Evolutionary conservation across 1,140 invertebrate genomes (phyloP), one percentile per base, ranked within the genome.

Genomic region (Megathymus violae): DNA sequence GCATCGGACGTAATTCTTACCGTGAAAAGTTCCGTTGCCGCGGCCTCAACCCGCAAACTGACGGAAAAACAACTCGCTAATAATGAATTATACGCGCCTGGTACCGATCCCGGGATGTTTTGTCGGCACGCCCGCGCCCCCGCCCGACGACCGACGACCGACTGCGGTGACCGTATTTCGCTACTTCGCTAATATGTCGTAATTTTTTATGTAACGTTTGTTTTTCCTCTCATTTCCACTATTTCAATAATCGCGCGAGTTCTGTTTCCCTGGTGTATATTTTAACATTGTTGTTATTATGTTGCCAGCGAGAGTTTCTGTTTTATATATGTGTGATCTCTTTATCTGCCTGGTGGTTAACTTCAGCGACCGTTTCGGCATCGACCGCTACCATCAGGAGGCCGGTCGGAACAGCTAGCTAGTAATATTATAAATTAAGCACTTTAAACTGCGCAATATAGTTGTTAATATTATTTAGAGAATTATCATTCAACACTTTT

Each of bases 1-100:
- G 11, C 44, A 54, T 64, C 62, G 65, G 52, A 66, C 71, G 63
- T 69, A 62, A 73, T 73, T 71, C 74, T 73, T 71, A 60, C 74
- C 63, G 67, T 67, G 66, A 68, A 62, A 64, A 68, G 58, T 59
- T 58, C 61, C 51, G 62, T 43, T 68, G 52, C 63, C 63, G 59
- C 61, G 62, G 59, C 54, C 17, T 50, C 65, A 69, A 70, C 69
- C 70, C 62, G 66, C 60, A 61, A 72, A 66, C 70, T 68, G 62
- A 72, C 67, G 69, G 76, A 80, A 80, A 82, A 83, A 81, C 78
- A 83, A 83, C 60, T 74, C 72, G 64, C 66, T 79, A 80, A 76
- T 83, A 83, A 81, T 83, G 80, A 79, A 76, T 75, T 79, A 83
- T 70, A 44, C 46, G 47, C 46, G 56, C 60, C 67, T 59, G 43